Percentiles rank a stretch among this genome's conserved stretches.
These are phyloP conservation scores for Mesorhabditis spiculigera DNA, from an alignment of 2,888 invertebrate species.

Conservation along the genomic window DNA sequence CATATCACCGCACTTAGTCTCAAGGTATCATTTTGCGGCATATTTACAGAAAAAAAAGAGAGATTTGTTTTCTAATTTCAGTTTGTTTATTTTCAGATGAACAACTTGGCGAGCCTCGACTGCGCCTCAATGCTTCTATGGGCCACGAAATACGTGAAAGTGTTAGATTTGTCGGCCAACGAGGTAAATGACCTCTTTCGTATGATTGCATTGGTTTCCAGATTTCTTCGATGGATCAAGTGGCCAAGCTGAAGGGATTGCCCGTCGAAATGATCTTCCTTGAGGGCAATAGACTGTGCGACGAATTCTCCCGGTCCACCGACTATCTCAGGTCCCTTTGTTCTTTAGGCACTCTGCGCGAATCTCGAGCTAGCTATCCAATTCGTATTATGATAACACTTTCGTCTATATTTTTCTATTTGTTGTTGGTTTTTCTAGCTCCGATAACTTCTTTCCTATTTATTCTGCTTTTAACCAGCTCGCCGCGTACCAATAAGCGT, in stretches of 20 bases:
- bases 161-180: conserved; percentile 52
- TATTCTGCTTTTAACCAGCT: background rate
- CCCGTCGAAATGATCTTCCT: conserved; percentile 44
- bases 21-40: conserved; percentile 23
- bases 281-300: conserved; percentile 50
- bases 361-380: background rate
- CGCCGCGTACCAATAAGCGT: conserved; percentile 16
- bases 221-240: conserved; percentile 39
- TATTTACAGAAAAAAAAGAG: conserved; percentile 1
- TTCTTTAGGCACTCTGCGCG: background rate
- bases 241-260: conserved; percentile 42
- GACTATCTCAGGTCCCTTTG: conserved; percentile 27
- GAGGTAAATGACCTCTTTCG: conserved; percentile 25
- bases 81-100: conserved; percentile 29
- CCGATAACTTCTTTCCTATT: background rate
- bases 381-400: background rate
- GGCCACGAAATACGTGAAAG: conserved; percentile 43
- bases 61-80: conserved; percentile 3
- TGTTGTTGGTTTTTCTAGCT: background rate
- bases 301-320: conserved; percentile 25
- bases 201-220: conserved; percentile 15
- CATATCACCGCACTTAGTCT: conserved; percentile 41
- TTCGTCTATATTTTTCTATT: background rate
- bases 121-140: conserved; percentile 37
- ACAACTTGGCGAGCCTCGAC: conserved; percentile 44